Evolutionary conservation across 2,888 invertebrate genomes (phyloP), one percentile per base, ranked within the genome.

Genomic region (Autographa pulchrina): DNA sequence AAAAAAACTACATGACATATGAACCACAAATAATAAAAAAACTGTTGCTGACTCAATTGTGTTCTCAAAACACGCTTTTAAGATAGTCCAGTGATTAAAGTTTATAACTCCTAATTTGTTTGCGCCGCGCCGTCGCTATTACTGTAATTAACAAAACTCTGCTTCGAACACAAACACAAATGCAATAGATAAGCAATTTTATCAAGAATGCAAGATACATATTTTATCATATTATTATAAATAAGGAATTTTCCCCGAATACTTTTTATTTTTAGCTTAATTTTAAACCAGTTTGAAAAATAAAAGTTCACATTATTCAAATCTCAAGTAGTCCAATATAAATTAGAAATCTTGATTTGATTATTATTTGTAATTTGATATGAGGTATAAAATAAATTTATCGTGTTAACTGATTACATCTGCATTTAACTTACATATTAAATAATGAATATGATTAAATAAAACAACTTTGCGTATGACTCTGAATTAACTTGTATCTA

Each of bases 31-130:
- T 58, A 72, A 58, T 69, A 71, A 82, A 70, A 80, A 68, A 60
- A 67, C 52, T 62, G 66, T 62, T 58, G 61, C 68, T 48, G 68
- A 71, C 70, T 78, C 82, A 75, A 82, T 85, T 84, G 71, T 81
- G 68, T 73, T 72, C 74, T 67, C 83, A 20, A 83, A 75, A 75
- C 75, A 79, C 77, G 79, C 70, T 77, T 43, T 64, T 56, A 61
- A 75, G 80, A 83, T 85, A 67, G 71, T 71, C 66, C 79, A 63
- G 84, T 77, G 75, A 85, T 84, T 84, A 85, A 85, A 84, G 59
- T 85, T 84, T 85, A 82, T 80, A 84, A 82, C 84, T 84, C 75
- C 75, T 84, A 84, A 84, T 85, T 85, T 84, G 86, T 84, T 85
- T 84, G 80, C 76, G 86, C 76, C 77, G 80, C 76, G 86, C 76